Evolutionary conservation across 2,888 invertebrate genomes (phyloP), one percentile per base, ranked within the genome.

Genomic region (Cotesia congregata): DNA sequence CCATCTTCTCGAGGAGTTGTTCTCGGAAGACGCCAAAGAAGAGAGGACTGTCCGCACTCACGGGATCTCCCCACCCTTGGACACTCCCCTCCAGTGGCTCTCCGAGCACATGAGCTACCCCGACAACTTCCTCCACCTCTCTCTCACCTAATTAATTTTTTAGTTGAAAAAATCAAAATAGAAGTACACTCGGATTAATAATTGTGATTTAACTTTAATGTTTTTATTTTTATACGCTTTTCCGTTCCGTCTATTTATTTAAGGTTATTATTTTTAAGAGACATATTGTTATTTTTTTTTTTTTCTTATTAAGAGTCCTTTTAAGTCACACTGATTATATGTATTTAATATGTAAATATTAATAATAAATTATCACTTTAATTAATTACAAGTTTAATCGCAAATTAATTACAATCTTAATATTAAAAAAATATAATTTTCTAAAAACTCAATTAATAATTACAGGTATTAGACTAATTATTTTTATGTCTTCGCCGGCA

Each of bases 41-140:
- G 92, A 92, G 85, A 91, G 12, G 6, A 3, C 50, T 3, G 50
- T 96, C 68, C 92, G 95, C 83, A 96, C 96, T 39, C 99, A 99
- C 90, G 99, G 99, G 30, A 94, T 99, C 84, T 92, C 93, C 82
- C 93, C 97, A 74, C 96, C 98, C 1, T 86, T 93, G 79, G 96
- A 98, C 80, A 96, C 98, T 7, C 98, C 98, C 9, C 90, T 99
- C 7, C 96, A 98, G 86, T 99, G 99, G 98, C 93, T 99, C 90
- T 97, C 98, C 30, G 98, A 98, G 90, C 98, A 99, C 90, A 91
- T 99, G 86, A 97, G 98, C 89, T 98, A 98, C 90, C 98, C 99
- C 0, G 99, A 99, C 90, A 99, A 99, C 91, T 99, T 99, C 90
- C 91, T 99, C 80, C 99, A 99, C 91, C 92, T 98, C 83, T 94